Evolutionary conservation across 2,113 vertebrate genomes (phyloP).

Genomic region (Dasypus novemcinctus): DNA sequence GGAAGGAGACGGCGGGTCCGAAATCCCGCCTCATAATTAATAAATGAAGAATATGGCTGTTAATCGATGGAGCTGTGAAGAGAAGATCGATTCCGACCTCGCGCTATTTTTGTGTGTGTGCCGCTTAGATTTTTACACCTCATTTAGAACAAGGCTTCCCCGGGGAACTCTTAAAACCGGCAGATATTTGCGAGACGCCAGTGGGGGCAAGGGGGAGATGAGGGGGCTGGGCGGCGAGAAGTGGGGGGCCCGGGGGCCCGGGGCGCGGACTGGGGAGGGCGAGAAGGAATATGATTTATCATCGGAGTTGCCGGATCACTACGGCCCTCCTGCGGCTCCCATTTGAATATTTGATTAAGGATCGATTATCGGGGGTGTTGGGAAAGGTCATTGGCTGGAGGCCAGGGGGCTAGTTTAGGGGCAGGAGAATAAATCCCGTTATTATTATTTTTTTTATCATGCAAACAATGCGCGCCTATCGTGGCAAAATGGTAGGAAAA

Average conservation of each 20-base stretch:
- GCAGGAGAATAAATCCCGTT: constrained; percentile 61
- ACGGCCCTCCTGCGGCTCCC: constrained; percentile 33
- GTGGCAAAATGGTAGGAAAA: not conserved
- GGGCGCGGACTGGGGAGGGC: too few species aligned
- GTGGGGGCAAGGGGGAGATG: constrained; percentile 56
- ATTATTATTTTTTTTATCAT: constrained; percentile 70
- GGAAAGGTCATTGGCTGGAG: constrained; percentile 74
- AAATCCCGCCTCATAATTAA: constrained; percentile 90
- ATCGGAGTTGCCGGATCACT: constrained; percentile 65
- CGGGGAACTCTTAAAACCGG: constrained; percentile 85
- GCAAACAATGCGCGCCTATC: not conserved
- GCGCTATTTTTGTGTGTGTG: constrained; percentile 79
- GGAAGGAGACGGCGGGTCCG: constrained; percentile 78
- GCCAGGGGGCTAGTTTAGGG: constrained; percentile 58
- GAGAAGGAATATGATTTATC: constrained; percentile 72
- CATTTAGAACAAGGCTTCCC: constrained; percentile 86
- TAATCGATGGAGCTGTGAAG: constrained; percentile 87
- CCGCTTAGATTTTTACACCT: constrained; percentile 87
- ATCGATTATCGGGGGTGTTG: constrained; percentile 71
- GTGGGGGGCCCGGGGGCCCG: accelerated
- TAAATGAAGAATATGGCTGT: constrained; percentile 91
- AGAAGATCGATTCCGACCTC: constrained; percentile 84
- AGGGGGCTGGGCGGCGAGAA: not conserved
- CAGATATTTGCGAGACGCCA: constrained; percentile 81
- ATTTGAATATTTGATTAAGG: constrained; percentile 88